Evolutionary conservation across 2,113 vertebrate species (phyloP).

Genomic region (Peromyscus leucopus): DNA sequence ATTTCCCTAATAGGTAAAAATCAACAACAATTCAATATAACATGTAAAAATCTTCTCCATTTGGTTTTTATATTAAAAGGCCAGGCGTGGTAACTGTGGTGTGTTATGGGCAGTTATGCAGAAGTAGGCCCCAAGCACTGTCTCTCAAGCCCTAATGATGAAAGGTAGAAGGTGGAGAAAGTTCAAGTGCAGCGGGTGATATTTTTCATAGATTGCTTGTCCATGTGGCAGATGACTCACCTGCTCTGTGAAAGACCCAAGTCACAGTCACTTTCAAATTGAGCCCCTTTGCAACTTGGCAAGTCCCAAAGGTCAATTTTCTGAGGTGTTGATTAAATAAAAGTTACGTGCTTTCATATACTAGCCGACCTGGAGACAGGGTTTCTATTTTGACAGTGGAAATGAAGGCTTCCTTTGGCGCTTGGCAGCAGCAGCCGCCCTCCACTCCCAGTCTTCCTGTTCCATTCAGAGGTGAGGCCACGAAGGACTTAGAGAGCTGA

Average conservation of each 20-base stretch:
- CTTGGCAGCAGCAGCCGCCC: background rate
- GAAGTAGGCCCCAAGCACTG: background rate
- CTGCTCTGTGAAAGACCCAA: background rate
- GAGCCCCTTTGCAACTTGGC: background rate
- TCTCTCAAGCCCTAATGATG: background rate
- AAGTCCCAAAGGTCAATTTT: background rate
- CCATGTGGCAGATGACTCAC: background rate
- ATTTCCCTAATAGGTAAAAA: background rate
- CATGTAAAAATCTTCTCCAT: background rate
- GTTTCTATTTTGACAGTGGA: background rate
- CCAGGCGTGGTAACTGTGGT: background rate
- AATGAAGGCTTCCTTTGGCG: background rate
- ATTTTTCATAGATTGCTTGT: background rate
- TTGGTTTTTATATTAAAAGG: background rate
- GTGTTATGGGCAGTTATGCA: background rate
- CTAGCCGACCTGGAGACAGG: background rate
- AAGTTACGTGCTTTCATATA: background rate
- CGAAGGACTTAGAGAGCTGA: background rate
- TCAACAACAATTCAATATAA: background rate
- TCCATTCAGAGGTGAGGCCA: background rate
- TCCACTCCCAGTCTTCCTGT: background rate
- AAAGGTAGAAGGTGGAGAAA: background rate
- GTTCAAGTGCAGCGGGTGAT: accelerated
- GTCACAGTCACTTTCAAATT: background rate
- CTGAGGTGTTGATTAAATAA: slow-evolving; percentile 28